Conservation (phyloP, 2,888 invertebrate genomes). For the Drosophila recens region DNA sequence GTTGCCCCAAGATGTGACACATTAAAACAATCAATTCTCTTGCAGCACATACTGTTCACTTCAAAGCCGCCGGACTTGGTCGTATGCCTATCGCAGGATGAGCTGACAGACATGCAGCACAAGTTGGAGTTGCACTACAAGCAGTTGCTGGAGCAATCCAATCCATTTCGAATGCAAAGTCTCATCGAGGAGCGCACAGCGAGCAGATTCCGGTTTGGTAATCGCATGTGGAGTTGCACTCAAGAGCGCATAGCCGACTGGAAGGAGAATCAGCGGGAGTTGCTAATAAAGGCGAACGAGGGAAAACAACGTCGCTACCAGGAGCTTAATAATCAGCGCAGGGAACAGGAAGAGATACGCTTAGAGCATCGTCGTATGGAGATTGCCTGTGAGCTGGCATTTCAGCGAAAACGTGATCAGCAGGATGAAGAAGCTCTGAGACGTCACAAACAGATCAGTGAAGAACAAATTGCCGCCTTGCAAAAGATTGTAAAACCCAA, state of each 20-base stretch:
- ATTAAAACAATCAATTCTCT: not conserved
- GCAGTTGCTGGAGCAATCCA: constrained; percentile 83
- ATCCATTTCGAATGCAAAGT: constrained; percentile 86
- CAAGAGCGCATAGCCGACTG: constrained; percentile 79
- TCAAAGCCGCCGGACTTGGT: constrained; percentile 79
- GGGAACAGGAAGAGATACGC: constrained; percentile 74
- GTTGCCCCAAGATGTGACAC: not conserved
- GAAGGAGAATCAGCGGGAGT: constrained; percentile 69
- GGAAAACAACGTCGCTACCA: constrained; percentile 72
- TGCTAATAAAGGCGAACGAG: constrained; percentile 59
- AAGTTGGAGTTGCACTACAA: constrained; percentile 69
- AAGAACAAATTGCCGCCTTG: constrained; percentile 33
- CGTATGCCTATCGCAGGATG: constrained; percentile 82
- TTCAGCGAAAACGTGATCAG: constrained; percentile 69
- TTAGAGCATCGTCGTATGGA: constrained; percentile 77
- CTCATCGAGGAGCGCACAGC: constrained; percentile 86
- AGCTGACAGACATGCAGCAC: constrained; percentile 75
- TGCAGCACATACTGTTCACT: constrained; percentile 82
- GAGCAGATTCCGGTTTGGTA: constrained; percentile 86
- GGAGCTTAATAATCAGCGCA: constrained; percentile 74
- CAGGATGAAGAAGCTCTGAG: constrained; percentile 73
- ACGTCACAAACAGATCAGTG: constrained; percentile 60
- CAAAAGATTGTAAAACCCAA: not conserved
- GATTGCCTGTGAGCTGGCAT: constrained; percentile 75
- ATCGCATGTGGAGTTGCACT: constrained; percentile 86